Conservation (phyloP, 2,797 vertebrate species). For the Orestias chungarensis region DNA sequence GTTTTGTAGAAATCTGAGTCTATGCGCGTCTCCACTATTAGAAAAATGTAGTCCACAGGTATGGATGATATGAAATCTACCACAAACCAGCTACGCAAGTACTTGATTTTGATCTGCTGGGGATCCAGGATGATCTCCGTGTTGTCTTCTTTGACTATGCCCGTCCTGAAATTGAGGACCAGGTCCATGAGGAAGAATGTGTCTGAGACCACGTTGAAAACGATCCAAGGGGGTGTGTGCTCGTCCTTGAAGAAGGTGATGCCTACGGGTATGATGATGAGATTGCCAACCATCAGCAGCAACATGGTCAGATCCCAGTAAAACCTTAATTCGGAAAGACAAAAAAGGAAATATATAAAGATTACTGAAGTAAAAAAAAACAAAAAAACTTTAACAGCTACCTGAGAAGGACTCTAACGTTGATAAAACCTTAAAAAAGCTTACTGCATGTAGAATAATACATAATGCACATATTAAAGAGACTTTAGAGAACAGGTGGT, state of each 20-base stretch:
- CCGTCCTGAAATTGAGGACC: slow-evolving; percentile 98
- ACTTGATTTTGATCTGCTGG: slow-evolving; percentile 97
- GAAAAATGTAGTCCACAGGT: slow-evolving; percentile 99
- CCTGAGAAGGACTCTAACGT: not conserved
- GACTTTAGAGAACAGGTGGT: too few relatives aligned
- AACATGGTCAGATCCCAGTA: slow-evolving; percentile 99
- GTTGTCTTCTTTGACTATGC: slow-evolving; percentile 98
- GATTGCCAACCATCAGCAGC: slow-evolving; percentile 97
- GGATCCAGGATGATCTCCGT: slow-evolving; percentile 98
- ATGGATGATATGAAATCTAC: slow-evolving; percentile 99
- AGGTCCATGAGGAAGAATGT: slow-evolving; percentile 99
- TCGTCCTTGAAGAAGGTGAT: slow-evolving; percentile 99
- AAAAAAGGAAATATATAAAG: slow-evolving; percentile 14
- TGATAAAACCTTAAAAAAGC: not conserved
- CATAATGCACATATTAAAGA: not conserved
- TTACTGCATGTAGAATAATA: not conserved
- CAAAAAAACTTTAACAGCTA: not conserved
- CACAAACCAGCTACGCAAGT: slow-evolving; percentile 97
- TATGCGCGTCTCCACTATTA: slow-evolving; percentile 98
- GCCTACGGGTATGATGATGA: slow-evolving; percentile 98
- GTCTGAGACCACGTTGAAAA: slow-evolving; percentile 98
- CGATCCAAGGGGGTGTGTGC: slow-evolving; percentile 97
- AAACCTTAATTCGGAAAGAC: slow-evolving; percentile 83
- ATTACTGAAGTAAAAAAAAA: not conserved
- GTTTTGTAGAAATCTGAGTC: slow-evolving; percentile 99